Evolutionary conservation across 2,888 invertebrate genomes (phyloP).

Genomic region (Slavum lentiscoides): DNA sequence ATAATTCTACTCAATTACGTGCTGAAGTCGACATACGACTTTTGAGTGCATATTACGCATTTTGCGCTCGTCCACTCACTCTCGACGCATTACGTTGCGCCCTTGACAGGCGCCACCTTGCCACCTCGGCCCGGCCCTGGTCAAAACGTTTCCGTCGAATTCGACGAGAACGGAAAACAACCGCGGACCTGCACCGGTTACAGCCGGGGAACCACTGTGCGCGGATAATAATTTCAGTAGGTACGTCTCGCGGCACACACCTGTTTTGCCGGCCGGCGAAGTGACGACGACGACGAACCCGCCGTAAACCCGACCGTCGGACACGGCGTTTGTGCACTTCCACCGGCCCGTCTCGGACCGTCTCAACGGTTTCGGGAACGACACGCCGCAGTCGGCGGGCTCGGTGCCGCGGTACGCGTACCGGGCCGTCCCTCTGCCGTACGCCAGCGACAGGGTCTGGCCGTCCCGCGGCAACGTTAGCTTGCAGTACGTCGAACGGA

Average conservation of each 20-base stretch:
- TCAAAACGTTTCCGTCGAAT: too few relatives aligned
- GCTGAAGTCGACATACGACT: too few relatives aligned
- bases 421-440: slow-evolving; percentile 33
- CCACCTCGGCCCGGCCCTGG: too few relatives aligned
- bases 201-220: too few relatives aligned
- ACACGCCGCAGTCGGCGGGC: slow-evolving; percentile 37
- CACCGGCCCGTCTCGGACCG: slow-evolving; percentile 35
- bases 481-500: slow-evolving; percentile 25
- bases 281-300: slow-evolving; percentile 37
- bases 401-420: slow-evolving; percentile 37
- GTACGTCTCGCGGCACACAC: background rate
- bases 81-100: too few relatives aligned
- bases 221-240: background rate
- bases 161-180: too few relatives aligned
- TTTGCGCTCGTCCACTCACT: too few relatives aligned
- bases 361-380: slow-evolving; percentile 33
- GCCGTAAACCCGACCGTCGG: slow-evolving; percentile 32
- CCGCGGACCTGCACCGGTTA: too few relatives aligned
- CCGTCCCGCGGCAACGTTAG: slow-evolving; percentile 34
- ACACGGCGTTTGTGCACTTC: slow-evolving; percentile 41
- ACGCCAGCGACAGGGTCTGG: slow-evolving; percentile 43
- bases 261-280: background rate
- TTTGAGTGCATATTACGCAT: too few relatives aligned
- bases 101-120: too few relatives aligned
- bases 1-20: too few relatives aligned